phyloP scores from a whole-genome alignment of 2,113 vertebrate species.

The Protobothrops mucrosquamatus region DNA sequence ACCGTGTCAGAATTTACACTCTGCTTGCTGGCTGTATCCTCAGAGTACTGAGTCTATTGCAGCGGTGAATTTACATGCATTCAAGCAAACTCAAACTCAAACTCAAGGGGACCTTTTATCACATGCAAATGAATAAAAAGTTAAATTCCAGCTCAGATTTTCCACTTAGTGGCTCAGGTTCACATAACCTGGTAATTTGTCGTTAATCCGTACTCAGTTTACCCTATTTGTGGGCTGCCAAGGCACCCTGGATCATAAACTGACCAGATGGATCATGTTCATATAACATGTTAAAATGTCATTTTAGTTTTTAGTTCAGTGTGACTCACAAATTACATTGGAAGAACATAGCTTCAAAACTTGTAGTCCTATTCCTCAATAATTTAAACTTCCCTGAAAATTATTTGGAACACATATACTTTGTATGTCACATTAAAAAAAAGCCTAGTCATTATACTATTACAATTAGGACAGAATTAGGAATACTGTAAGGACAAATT shows the following conservation, averaged over 20 bases:
- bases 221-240: background rate
- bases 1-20: background rate
- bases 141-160: background rate
- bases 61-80: background rate
- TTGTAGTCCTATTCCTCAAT: background rate
- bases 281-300: background rate
- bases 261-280: background rate
- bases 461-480: background rate
- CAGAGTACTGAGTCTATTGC: background rate
- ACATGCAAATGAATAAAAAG: background rate
- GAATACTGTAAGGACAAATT: background rate
- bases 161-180: background rate
- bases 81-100: background rate
- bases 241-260: background rate
- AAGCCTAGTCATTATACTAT: background rate
- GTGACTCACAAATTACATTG: background rate
- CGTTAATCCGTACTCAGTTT: background rate
- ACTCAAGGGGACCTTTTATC: background rate
- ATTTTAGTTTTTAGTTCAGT: background rate
- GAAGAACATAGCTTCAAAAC: background rate
- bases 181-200: background rate
- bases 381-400: background rate
- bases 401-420: background rate
- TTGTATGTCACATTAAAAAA: background rate
- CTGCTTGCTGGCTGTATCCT: background rate